Evolutionary conservation across 1,140 invertebrate species (phyloP).

Genomic region (Drosophila pandora): DNA sequence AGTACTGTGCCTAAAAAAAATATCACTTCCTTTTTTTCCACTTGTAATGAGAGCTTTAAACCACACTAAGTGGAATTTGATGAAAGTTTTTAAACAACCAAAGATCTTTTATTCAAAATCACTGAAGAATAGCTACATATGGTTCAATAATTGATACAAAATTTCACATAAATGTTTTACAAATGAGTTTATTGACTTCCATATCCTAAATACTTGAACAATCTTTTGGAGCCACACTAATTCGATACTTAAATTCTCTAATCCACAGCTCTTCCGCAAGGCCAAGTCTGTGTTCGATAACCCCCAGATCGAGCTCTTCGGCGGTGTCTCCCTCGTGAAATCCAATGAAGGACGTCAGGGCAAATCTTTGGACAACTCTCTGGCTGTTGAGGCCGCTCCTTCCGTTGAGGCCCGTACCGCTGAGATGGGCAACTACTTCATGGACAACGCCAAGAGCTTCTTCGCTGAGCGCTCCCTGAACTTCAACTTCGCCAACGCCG

Average conservation of each 20-base stretch:
- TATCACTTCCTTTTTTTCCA: not conserved
- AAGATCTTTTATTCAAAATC: not conserved
- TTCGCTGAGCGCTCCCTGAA: slow-evolving; percentile 86
- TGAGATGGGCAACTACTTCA: slow-evolving; percentile 86
- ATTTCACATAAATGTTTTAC: not conserved
- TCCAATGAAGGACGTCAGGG: slow-evolving; percentile 82
- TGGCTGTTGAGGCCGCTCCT: slow-evolving; percentile 84
- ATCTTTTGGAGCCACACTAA: slow-evolving; percentile 15
- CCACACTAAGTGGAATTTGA: not conserved
- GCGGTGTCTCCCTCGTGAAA: slow-evolving; percentile 86
- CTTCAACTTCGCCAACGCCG: slow-evolving; percentile 86
- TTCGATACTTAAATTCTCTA: slow-evolving; percentile 4
- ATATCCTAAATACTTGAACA: not conserved
- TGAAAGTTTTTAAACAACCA: not conserved
- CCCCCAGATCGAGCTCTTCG: slow-evolving; percentile 85
- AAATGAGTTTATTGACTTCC: not conserved
- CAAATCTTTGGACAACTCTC: slow-evolving; percentile 79
- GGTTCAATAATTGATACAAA: not conserved
- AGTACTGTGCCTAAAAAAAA: not conserved
- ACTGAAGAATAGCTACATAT: not conserved
- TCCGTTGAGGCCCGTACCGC: slow-evolving; percentile 85
- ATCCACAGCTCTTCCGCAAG: slow-evolving; percentile 85
- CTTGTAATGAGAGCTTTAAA: not conserved
- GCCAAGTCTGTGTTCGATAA: slow-evolving; percentile 87
- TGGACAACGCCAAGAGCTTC: slow-evolving; percentile 85